Base-by-base conservation (phyloP, 2,797 vertebrate species). In the Ctenopoma kingsleyae region DNA sequence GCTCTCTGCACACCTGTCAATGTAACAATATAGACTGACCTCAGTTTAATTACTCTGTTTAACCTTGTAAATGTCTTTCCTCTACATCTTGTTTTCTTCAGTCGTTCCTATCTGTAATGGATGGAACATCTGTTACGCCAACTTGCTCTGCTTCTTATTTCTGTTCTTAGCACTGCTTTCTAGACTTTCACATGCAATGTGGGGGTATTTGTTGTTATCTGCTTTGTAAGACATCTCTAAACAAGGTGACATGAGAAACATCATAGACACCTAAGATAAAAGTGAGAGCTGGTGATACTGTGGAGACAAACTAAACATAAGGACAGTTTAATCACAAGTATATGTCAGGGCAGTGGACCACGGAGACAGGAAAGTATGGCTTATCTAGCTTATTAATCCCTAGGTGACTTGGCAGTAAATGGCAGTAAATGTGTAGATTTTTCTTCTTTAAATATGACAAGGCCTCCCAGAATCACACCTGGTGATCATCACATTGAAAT, bases 361-460 rank as follows among this genome's bases (percentile, higher is more conserved):
- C 8, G 15, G 46, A 53, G 13, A 57, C 25, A 67, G 38, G 40
- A 71, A 79, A 66, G 40, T 53, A 20, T 54, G 52, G 36, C 19
- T 72, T 54, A 67, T 60, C 15, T 58, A 48, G n/a, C n/a, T n/a
- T n/a, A n/a, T n/a, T n/a, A 74, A 76, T 68, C 17, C 3, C 38
- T 20, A 9, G 35, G 43, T 68, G 32, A 22, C 23, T 67, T 68
- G 23, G 52, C 36, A 36, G 15, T 72, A 11, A 64, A 30, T 36
- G 5, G 40, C 48, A 71, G n/a, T n/a, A n/a, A n/a, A n/a, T n/a
- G n/a, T 41, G 53, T 6, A 8, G 36, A 55, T 36, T 48, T 22
- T 20, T n/a, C 23, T 10, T 15, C 17, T 11, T 44, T 44, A 17
- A 44, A 49, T 68, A 17, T 23, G 5, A 15, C 15, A 5, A 8